A percentile compares a stretch with the other conserved stretches of the same genome.
Evolutionary conservation across 2,113 vertebrate genomes (phyloP).

Genomic region (Haplochromis burtoni): DNA sequence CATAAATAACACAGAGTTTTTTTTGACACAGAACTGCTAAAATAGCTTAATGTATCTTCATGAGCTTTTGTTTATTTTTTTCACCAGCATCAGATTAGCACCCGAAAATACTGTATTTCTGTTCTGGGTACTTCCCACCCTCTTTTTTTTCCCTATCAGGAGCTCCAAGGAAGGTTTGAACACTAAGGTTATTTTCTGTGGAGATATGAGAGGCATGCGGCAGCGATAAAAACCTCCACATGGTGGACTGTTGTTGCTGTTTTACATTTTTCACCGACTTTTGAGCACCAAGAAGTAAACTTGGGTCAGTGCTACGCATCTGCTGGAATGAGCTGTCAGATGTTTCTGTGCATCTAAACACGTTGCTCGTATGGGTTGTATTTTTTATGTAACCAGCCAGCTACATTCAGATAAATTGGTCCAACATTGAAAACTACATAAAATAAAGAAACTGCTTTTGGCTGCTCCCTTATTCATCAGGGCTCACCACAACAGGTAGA

Average conservation of each 20-base stretch:
- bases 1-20: background rate
- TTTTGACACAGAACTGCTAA: background rate
- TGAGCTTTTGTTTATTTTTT: background rate
- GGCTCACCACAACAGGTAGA: background rate
- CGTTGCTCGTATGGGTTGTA: background rate
- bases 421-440: background rate
- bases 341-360: background rate
- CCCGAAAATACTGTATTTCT: background rate
- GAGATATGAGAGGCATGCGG: background rate
- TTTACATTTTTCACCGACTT: background rate
- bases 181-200: background rate
- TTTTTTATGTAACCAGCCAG: background rate
- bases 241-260: background rate
- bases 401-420: background rate
- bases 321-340: background rate
- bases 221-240: conserved; percentile 6
- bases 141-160: background rate
- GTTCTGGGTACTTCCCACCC: background rate
- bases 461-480: background rate
- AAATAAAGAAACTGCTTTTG: background rate
- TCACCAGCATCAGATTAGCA: background rate
- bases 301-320: background rate
- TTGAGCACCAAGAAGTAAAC: background rate
- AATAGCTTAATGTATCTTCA: background rate
- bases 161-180: background rate